phyloP scores from a whole-genome alignment of 2,888 invertebrate species.

The Stenurella melanura region DNA sequence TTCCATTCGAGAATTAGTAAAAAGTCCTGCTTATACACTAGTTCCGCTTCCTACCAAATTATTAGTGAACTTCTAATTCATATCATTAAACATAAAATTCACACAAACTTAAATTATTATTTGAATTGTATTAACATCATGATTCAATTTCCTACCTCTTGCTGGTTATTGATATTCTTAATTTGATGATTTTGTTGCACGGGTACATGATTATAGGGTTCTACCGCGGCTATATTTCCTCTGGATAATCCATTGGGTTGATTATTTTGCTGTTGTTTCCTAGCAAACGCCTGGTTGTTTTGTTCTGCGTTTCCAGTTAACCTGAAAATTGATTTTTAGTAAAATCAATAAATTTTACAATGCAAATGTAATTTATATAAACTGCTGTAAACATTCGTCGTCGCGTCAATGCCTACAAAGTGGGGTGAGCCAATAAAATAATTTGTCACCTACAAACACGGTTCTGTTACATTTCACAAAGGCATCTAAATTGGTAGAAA shows the following conservation, averaged over 20 bases:
- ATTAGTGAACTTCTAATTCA: too few species aligned
- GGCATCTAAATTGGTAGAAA: background rate
- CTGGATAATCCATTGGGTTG: slow-evolving; percentile 78
- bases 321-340: slow-evolving; percentile 55
- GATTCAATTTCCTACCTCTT: slow-evolving; percentile 66
- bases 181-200: slow-evolving; percentile 71
- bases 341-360: slow-evolving; percentile 36
- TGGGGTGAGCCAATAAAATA: slow-evolving; percentile 31
- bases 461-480: background rate
- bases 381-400: slow-evolving; percentile 19
- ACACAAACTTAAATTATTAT: background rate
- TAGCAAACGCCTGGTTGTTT: slow-evolving; percentile 68
- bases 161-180: slow-evolving; percentile 70
- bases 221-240: slow-evolving; percentile 90
- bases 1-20: background rate
- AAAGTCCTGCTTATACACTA: background rate
- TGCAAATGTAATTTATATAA: slow-evolving; percentile 38
- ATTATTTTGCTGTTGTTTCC: slow-evolving; percentile 67
- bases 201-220: slow-evolving; percentile 91
- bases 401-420: background rate
- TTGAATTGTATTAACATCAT: background rate
- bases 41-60: too few species aligned
- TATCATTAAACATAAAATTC: background rate
- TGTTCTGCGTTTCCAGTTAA: slow-evolving; percentile 71
- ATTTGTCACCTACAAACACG: slow-evolving; percentile 12